phyloP scores from a whole-genome alignment of 2,888 invertebrate species.

The Drosophila mimetica region DNA sequence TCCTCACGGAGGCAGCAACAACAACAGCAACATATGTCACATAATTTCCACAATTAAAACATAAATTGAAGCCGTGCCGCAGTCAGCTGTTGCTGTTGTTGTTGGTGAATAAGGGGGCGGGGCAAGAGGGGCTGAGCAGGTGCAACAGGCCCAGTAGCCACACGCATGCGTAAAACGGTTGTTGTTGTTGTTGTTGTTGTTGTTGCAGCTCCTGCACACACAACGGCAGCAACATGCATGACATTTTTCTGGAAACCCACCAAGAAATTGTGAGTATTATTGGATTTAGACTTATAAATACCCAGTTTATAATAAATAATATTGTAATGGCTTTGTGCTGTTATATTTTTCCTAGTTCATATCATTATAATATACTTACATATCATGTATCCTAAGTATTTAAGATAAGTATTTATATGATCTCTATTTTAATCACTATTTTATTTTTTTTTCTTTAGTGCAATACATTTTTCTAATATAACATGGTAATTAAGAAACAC shows the following conservation, averaged over 20 bases:
- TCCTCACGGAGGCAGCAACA: constrained; percentile 32
- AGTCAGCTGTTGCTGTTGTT: constrained; percentile 25
- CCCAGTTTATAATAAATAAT: background rate
- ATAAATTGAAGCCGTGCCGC: constrained; percentile 68
- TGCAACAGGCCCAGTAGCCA: constrained; percentile 59
- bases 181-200: constrained; percentile 49
- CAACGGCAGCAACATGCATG: constrained; percentile 72
- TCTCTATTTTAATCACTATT: no score
- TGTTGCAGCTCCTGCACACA: constrained; percentile 22
- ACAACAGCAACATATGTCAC: constrained; percentile 67
- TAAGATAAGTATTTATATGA: no score
- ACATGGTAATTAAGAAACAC: no score
- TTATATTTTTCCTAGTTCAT: no score
- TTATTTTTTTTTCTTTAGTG: no score
- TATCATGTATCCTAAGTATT: no score
- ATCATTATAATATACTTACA: no score
- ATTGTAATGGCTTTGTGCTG: no score
- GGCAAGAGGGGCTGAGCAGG: constrained; percentile 51
- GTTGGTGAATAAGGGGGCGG: background rate
- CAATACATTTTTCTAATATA: no score
- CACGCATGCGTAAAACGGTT: constrained; percentile 80
- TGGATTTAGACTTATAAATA: constrained; percentile 1
- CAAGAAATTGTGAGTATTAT: background rate
- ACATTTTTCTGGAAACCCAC: constrained; percentile 58
- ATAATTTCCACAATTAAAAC: constrained; percentile 79